phyloP scores from a whole-genome alignment of 2,797 vertebrate species.

The Apodemus agrarius region DNA sequence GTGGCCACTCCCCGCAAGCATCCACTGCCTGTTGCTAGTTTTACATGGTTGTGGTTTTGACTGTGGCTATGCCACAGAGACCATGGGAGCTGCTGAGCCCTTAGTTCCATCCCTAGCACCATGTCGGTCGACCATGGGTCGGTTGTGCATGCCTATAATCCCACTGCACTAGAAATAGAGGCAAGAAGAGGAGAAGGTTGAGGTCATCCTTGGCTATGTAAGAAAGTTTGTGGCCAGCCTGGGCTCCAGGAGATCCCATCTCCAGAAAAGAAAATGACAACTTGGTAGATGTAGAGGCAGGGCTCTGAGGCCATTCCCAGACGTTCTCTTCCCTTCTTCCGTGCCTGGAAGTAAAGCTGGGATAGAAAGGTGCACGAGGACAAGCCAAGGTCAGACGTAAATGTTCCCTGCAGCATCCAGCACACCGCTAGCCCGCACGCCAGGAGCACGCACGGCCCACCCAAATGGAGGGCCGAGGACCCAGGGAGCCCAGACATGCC shows the following conservation, averaged over 20 bases:
- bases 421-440: no score
- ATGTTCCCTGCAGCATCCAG: background rate
- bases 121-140: background rate
- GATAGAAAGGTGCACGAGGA: no score
- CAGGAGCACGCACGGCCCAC: accelerated
- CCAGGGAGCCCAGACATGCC: background rate
- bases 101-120: background rate
- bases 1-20: background rate
- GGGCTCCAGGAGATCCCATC: background rate
- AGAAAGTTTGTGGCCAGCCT: background rate
- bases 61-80: background rate
- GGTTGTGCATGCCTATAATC: background rate
- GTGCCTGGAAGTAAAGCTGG: no score
- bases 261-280: background rate
- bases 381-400: background rate
- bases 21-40: background rate
- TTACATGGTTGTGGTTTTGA: background rate
- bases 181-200: background rate
- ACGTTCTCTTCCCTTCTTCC: background rate
- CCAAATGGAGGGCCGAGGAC: background rate
- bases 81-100: background rate
- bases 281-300: background rate
- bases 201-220: background rate
- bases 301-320: background rate
- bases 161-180: background rate